A percentile compares a stretch with the other conserved stretches of the same genome.
phyloP scores from a whole-genome alignment of 2,113 vertebrate genomes.

The Macaca mulatta region DNA sequence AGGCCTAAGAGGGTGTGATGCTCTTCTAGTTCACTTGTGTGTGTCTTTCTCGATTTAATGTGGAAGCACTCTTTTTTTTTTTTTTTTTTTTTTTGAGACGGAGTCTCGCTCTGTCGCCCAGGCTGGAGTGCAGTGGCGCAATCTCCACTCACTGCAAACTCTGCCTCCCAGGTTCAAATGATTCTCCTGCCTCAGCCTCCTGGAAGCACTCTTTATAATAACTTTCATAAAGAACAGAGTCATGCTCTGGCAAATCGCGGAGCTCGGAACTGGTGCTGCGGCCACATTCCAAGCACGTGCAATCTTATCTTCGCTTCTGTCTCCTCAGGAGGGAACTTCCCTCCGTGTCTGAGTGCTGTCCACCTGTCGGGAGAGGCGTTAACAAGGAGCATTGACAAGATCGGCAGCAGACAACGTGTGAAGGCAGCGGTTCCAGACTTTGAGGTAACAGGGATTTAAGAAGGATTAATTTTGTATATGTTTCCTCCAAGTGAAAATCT shows the following conservation, averaged over 20 bases:
- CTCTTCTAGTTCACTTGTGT: accelerated
- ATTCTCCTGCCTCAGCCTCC: too few relatives aligned
- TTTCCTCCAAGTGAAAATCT: not conserved
- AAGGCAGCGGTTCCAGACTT: not conserved
- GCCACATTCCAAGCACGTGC: accelerated
- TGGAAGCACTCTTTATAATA: not conserved
- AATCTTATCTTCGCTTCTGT: accelerated
- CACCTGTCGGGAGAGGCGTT: too few relatives aligned
- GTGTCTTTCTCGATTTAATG: not conserved
- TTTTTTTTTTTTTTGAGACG: too few relatives aligned
- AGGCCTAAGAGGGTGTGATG: not conserved
- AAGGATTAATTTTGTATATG: not conserved
- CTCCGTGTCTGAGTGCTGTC: too few relatives aligned
- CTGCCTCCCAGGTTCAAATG: too few relatives aligned
- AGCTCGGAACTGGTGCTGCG: accelerated
- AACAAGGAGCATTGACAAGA: not conserved
- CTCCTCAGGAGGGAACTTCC: not conserved
- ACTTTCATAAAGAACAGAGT: not conserved
- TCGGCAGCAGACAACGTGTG: not conserved
- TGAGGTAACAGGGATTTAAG: not conserved
- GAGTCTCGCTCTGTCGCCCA: too few relatives aligned
- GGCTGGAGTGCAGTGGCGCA: too few relatives aligned
- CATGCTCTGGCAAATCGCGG: accelerated
- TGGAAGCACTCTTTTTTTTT: not conserved
- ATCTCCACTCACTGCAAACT: too few relatives aligned